These are phyloP conservation scores for Oreohelix idahoensis DNA, from an alignment of 1,140 invertebrate species.

Conservation along the genomic window DNA sequence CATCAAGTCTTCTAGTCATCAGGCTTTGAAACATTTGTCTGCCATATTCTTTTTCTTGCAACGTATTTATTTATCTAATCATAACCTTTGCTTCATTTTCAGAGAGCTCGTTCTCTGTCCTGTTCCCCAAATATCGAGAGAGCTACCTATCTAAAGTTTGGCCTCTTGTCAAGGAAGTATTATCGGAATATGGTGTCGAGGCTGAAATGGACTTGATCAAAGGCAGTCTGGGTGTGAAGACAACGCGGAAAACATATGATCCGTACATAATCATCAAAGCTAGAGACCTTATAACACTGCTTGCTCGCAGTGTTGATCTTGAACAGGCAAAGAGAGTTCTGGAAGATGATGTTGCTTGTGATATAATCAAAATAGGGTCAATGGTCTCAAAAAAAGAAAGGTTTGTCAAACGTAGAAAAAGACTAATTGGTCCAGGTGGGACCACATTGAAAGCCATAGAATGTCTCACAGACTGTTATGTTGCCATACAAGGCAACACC, in stretches of 20 bases:
- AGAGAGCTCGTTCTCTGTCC: slow-evolving; percentile 85
- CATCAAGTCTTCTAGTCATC: too few species aligned
- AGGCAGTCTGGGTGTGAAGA: slow-evolving; percentile 95
- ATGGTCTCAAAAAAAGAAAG: slow-evolving; percentile 93
- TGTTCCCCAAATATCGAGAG: slow-evolving; percentile 95
- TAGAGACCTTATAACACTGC: slow-evolving; percentile 94
- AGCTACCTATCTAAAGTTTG: slow-evolving; percentile 96
- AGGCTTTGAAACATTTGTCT: too few species aligned
- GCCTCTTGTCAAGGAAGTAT: slow-evolving; percentile 91
- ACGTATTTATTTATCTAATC: not conserved
- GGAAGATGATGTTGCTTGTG: slow-evolving; percentile 92
- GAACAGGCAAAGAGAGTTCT: slow-evolving; percentile 84
- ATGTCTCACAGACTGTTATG: slow-evolving; percentile 97
- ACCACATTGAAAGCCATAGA: slow-evolving; percentile 98
- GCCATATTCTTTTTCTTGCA: too few species aligned
- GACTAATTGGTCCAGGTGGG: slow-evolving; percentile 96
- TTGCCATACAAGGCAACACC: slow-evolving; percentile 98
- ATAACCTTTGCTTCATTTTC: slow-evolving; percentile 19
- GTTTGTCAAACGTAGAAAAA: slow-evolving; percentile 94
- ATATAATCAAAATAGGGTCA: slow-evolving; percentile 97
- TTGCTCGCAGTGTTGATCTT: slow-evolving; percentile 96
- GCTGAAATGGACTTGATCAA: slow-evolving; percentile 95
- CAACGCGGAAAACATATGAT: slow-evolving; percentile 98
- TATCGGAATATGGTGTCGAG: slow-evolving; percentile 81
- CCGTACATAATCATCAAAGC: slow-evolving; percentile 98